A percentile compares a stretch with the other conserved stretches of the same genome.
These are phyloP conservation scores for Sinosuthora webbiana DNA, from an alignment of 2,113 vertebrate genomes.

Conservation along the genomic window DNA sequence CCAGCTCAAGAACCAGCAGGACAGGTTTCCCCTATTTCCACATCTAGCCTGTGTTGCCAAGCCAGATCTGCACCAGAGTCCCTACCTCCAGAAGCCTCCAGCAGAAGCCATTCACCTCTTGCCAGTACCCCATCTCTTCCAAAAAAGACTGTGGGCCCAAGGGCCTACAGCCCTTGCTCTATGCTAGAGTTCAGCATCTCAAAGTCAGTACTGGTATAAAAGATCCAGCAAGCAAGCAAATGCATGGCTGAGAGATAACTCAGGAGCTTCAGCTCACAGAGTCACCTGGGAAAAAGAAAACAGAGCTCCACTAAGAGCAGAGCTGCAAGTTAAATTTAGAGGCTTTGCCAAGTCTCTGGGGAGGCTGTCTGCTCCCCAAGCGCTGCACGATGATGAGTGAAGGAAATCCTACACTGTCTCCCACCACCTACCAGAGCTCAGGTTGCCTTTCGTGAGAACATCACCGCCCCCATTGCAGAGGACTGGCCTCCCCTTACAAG, in stretches of 20 bases:
- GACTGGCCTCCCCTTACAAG: rapidly evolving
- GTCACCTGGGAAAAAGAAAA: constrained; percentile 25
- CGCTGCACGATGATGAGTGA: background rate
- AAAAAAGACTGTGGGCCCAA: background rate
- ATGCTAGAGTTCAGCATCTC: background rate
- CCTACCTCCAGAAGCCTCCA: background rate
- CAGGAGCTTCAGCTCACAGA: background rate
- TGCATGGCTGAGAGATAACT: background rate
- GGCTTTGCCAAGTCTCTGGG: background rate
- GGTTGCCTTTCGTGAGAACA: background rate
- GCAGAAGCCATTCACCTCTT: background rate
- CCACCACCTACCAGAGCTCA: background rate
- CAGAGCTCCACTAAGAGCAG: background rate
- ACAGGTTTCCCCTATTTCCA: constrained; percentile 23
- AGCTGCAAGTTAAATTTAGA: constrained; percentile 1
- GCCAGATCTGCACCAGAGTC: background rate
- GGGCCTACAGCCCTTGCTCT: background rate
- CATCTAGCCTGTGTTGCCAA: rapidly evolving
- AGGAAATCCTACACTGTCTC: background rate
- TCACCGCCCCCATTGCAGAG: background rate
- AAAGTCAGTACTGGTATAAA: background rate
- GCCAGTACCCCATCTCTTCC: background rate
- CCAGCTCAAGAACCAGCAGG: constrained; percentile 35
- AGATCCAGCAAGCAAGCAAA: background rate
- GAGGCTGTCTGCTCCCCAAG: background rate